Conservation (phyloP, 2,113 vertebrate species). For the Syrmaticus mikado region DNA sequence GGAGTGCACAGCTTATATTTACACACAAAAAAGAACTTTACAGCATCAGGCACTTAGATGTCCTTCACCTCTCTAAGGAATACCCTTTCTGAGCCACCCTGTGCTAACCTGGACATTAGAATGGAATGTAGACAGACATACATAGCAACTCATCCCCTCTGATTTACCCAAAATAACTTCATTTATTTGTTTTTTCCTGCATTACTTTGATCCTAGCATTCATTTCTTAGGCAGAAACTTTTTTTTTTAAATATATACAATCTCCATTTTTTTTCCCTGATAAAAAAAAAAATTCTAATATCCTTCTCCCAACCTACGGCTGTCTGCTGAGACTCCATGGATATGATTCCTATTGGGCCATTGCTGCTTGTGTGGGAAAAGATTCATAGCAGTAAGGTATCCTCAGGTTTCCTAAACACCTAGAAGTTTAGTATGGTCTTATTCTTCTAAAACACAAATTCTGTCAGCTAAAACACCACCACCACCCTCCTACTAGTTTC, state of each 20-base stretch:
- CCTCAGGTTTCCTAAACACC: neutral
- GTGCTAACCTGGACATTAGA: neutral
- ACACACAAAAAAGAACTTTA: neutral
- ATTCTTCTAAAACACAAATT: neutral
- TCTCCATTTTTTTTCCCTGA: neutral
- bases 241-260: neutral
- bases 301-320: neutral
- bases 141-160: neutral
- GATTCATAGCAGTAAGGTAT: neutral
- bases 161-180: neutral
- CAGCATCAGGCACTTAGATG: neutral
- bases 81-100: neutral
- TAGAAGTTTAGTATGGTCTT: neutral
- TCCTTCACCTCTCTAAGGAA: neutral
- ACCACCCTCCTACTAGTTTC: neutral
- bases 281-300: neutral
- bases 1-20: neutral
- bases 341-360: neutral
- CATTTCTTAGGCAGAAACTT: neutral
- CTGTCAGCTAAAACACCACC: neutral
- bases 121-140: neutral
- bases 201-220: neutral
- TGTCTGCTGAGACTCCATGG: neutral
- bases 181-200: neutral
- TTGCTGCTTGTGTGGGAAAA: neutral